phyloP scores from a whole-genome alignment of 2,797 vertebrate species.

The Leptodactylus fallax region DNA sequence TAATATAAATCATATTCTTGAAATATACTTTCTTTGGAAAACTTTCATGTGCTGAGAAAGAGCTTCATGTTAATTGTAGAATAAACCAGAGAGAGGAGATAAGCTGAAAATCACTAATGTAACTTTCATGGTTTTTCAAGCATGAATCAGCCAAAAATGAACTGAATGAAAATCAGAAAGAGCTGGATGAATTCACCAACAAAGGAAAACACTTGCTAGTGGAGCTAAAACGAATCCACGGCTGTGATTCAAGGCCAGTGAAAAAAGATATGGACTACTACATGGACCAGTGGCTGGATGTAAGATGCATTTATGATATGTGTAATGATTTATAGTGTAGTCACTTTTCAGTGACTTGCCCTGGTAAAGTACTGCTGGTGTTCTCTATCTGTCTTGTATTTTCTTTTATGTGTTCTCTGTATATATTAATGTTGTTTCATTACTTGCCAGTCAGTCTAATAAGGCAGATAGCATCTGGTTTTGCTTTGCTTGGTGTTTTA shows the following conservation, averaged over 20 bases:
- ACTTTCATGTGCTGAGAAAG: neutral
- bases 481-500: neutral
- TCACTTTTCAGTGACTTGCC: no score
- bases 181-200: conserved; percentile 88
- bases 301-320: conserved; percentile 69
- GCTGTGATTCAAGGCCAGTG: conserved; percentile 75
- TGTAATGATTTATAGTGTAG: neutral
- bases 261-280: conserved; percentile 83
- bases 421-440: neutral
- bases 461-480: neutral
- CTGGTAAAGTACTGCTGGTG: neutral
- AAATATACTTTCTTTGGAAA: no score
- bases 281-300: conserved; percentile 92
- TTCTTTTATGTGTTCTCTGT: neutral
- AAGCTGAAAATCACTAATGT: neutral
- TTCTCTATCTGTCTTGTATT: neutral
- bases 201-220: conserved; percentile 86
- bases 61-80: neutral
- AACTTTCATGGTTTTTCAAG: conserved; percentile 71
- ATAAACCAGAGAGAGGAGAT: neutral
- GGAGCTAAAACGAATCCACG: conserved; percentile 84
- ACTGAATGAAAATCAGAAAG: conserved; percentile 84
- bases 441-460: neutral
- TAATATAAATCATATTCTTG: neutral
- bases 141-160: conserved; percentile 85